A percentile compares a stretch with the other conserved stretches of the same genome.
These are phyloP conservation scores for Thamnaconus septentrionalis DNA, from an alignment of 2,113 vertebrate genomes.

Conservation along the genomic window DNA sequence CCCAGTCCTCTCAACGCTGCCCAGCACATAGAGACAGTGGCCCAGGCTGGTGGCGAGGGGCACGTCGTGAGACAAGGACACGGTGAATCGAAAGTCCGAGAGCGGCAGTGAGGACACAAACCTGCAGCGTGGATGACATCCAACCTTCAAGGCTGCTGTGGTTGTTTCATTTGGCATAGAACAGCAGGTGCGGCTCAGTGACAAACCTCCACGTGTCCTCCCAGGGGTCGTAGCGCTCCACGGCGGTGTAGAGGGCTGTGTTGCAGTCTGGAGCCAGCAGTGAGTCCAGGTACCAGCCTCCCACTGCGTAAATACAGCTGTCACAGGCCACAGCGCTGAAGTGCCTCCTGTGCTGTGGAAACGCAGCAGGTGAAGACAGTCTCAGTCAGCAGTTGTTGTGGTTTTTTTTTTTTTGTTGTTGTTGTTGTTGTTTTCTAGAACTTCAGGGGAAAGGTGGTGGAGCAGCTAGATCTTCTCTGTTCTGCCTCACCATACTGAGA, in stretches of 20 bases:
- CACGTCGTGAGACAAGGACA: constrained; percentile 79
- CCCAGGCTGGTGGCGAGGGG: constrained; percentile 69
- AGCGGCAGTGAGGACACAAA: constrained; percentile 79
- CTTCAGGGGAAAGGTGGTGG: too few relatives aligned
- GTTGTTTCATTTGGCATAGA: not conserved
- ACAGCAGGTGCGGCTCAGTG: not conserved
- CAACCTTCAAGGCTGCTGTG: not conserved
- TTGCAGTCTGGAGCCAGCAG: constrained; percentile 74
- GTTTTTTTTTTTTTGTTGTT: constrained; percentile 12
- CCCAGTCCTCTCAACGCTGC: constrained; percentile 75
- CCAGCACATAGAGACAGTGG: constrained; percentile 73
- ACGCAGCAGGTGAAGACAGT: not conserved
- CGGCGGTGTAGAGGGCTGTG: constrained; percentile 76
- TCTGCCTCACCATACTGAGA: too few relatives aligned
- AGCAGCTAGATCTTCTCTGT: too few relatives aligned
- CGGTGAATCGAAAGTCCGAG: constrained; percentile 74
- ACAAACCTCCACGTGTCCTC: constrained; percentile 68
- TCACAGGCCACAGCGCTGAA: constrained; percentile 78
- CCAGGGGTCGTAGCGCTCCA: constrained; percentile 80
- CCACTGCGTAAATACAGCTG: constrained; percentile 74
- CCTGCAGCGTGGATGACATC: constrained; percentile 48
- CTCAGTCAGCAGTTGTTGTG: not conserved
- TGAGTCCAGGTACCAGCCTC: constrained; percentile 81
- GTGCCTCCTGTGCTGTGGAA: constrained; percentile 73
- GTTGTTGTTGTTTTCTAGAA: too few relatives aligned